phyloP scores from a whole-genome alignment of 2,113 vertebrate genomes.

The Alouatta palliata region DNA sequence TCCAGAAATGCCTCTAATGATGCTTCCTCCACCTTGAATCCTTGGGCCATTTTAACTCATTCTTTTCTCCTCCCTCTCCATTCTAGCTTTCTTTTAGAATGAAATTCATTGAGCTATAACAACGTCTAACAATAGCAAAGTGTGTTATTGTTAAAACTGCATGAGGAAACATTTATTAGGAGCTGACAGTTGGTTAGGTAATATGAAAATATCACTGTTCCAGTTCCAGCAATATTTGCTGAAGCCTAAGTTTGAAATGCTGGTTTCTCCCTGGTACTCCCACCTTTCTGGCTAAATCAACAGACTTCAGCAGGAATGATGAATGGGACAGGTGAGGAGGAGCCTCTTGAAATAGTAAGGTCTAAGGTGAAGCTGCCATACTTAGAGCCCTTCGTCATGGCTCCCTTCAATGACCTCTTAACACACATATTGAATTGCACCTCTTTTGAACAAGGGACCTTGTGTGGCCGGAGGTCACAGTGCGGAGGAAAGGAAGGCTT shows the following conservation, averaged over 20 bases:
- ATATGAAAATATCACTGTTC: slow-evolving; percentile 58
- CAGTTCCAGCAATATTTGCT: neutral
- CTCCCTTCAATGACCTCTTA: slow-evolving; percentile 52
- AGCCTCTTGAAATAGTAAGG: slow-evolving; percentile 41
- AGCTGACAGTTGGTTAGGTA: slow-evolving; percentile 38
- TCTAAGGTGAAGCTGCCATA: slow-evolving; percentile 52
- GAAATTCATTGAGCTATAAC: neutral
- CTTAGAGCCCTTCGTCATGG: neutral
- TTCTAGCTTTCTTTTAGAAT: neutral
- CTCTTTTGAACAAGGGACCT: neutral
- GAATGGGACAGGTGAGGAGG: slow-evolving; percentile 58
- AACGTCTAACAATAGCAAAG: slow-evolving; percentile 10
- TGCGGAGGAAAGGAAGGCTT: neutral
- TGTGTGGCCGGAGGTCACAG: neutral
- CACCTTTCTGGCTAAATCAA: slow-evolving; percentile 45
- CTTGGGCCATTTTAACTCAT: neutral
- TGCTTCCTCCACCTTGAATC: neutral
- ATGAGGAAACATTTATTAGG: neutral
- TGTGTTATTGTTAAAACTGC: neutral
- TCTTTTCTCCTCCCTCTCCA: neutral
- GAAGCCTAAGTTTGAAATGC: neutral
- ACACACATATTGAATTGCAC: slow-evolving; percentile 45
- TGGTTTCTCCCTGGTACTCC: slow-evolving; percentile 1
- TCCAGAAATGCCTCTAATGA: neutral
- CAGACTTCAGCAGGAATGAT: slow-evolving; percentile 23